These are phyloP conservation scores for Ypsolopha scabrella DNA, from an alignment of 2,888 invertebrate genomes.

Conservation along the genomic window DNA sequence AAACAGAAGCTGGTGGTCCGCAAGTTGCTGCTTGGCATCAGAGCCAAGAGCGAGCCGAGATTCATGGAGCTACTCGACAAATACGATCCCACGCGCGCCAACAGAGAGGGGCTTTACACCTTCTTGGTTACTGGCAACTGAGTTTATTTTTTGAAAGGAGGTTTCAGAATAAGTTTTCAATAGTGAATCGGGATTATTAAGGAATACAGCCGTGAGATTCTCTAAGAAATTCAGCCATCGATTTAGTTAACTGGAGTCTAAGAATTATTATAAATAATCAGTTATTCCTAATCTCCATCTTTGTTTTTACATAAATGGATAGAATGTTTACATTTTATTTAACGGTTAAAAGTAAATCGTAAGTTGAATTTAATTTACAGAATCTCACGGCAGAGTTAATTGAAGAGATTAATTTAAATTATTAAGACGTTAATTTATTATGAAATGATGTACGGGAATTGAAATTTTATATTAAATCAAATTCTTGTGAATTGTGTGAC, in stretches of 20 bases:
- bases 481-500: no score
- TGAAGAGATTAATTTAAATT: not conserved
- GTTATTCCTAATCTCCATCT: no score
- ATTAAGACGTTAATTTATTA: no score
- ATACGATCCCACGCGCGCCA: constrained; percentile 77
- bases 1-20: constrained; percentile 72
- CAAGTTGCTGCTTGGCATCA: constrained; percentile 76
- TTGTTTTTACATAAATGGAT: no score
- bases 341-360: not conserved
- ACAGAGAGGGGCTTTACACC: constrained; percentile 72
- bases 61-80: constrained; percentile 77
- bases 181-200: no score
- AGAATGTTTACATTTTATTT: no score
- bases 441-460: no score
- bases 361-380: not conserved
- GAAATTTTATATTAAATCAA: no score
- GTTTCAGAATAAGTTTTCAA: no score
- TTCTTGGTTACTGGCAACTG: constrained; percentile 59
- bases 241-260: no score
- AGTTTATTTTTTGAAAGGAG: constrained; percentile 13
- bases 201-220: not conserved
- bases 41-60: constrained; percentile 74
- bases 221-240: not conserved
- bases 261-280: no score
- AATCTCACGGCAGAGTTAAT: not conserved